Conservation (phyloP, 2,113 vertebrate species). For the Nesoenas mayeri region DNA sequence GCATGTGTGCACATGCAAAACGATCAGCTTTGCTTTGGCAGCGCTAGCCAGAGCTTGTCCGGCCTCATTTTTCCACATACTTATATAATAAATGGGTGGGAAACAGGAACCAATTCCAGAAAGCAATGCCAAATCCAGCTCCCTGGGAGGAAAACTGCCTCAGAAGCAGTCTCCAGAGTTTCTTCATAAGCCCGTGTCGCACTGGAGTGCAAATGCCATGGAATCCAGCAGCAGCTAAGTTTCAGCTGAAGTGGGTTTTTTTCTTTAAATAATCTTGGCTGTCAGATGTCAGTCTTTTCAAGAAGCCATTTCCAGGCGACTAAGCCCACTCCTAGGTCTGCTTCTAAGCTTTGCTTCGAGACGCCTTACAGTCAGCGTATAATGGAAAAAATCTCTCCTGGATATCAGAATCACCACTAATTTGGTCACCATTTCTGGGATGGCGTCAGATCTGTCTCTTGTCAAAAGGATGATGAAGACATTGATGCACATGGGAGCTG, state of each 20-base stretch:
- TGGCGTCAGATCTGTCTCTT: neutral
- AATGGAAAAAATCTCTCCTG: neutral
- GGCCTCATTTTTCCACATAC: neutral
- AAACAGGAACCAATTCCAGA: neutral
- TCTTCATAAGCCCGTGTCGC: neutral
- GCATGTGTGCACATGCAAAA: neutral
- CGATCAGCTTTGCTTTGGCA: neutral
- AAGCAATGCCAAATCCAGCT: neutral
- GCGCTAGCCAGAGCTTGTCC: neutral
- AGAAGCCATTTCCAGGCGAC: slow-evolving; percentile 26
- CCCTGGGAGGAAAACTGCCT: neutral
- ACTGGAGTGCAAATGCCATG: fast-evolving
- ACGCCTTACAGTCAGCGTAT: neutral
- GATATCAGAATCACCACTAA: neutral
- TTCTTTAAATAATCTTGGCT: neutral
- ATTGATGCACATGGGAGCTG: neutral
- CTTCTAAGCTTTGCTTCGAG: neutral
- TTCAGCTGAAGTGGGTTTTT: neutral
- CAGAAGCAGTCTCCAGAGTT: neutral
- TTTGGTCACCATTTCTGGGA: neutral
- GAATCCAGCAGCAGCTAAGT: neutral
- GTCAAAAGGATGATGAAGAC: neutral
- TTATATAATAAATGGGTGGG: neutral
- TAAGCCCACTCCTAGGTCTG: neutral
- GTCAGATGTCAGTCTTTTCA: neutral